Conservation (phyloP, 2,113 vertebrate genomes). For the Meriones unguiculatus region DNA sequence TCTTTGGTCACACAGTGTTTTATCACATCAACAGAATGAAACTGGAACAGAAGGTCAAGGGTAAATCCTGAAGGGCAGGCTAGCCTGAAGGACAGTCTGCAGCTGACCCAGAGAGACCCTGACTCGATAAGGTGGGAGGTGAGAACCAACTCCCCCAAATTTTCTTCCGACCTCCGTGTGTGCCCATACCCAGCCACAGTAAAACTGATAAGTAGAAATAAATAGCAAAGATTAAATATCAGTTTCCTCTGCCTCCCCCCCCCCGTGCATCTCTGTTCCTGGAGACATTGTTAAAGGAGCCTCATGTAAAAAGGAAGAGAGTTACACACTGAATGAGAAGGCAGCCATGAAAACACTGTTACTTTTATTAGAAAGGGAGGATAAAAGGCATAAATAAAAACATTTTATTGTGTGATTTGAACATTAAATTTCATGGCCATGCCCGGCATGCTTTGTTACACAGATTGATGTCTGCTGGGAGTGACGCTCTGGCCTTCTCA, state of each 20-base stretch:
- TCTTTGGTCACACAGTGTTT: neutral
- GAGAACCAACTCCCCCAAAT: neutral
- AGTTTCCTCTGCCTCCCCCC: neutral
- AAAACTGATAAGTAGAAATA: too few species aligned
- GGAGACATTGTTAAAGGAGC: neutral
- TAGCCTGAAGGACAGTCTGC: neutral
- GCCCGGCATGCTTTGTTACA: neutral
- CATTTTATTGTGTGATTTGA: constrained; percentile 55
- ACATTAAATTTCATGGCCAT: constrained; percentile 56
- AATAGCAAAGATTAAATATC: too few species aligned
- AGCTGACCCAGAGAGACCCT: neutral
- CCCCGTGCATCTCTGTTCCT: neutral
- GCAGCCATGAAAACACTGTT: neutral
- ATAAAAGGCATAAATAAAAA: constrained; percentile 67
- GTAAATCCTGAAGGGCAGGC: neutral
- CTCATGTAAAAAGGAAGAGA: neutral
- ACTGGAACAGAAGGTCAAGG: neutral
- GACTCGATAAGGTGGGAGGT: too few species aligned
- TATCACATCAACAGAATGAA: neutral
- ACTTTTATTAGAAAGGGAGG: constrained; percentile 22
- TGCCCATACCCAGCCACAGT: neutral
- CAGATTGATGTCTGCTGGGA: neutral
- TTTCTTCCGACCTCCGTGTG: neutral
- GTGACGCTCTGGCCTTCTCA: neutral
- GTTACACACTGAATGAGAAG: neutral